Base-by-base conservation (phyloP, 2,797 vertebrate species). In the Coendou prehensilis region DNA sequence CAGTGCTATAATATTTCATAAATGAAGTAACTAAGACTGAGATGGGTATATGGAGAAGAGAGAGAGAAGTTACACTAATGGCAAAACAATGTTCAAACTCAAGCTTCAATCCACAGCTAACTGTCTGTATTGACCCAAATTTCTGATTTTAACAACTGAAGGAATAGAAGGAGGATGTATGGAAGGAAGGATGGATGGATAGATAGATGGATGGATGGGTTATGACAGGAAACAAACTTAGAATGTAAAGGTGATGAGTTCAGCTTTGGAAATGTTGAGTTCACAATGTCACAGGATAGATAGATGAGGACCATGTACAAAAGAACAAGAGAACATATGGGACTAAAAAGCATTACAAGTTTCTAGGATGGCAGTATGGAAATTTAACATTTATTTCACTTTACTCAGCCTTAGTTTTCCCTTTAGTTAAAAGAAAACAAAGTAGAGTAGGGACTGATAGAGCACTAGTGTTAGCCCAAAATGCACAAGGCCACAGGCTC, bases 21-120 rank as follows among this genome's bases (percentile, higher is more conserved):
- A 89, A 84, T 45, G 50, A 93, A 71, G 47, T 14, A 20, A 76
- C 10, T 71, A 50, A 95, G 91, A 88, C 41, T 30, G 89, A 73
- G 37, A 59, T 23, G 30, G 23, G 6, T 76, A 59, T 2, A 45
- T 22, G 33, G 45, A 63, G 61, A 89, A 18, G 11, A 26, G 6
- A 93, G 6, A 93, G 22, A 56, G 10, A 80, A 88, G 23, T 33
- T 57, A 69, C 11, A 63, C 26, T 22, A 75, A 69, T 4, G 26
- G 9, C 2, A 80, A 59, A 82, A 4, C 5, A 28, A 92, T 71
- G 57, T 64, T 92, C 28, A 80, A 63, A 54, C 3, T 23, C 76
- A 82, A 87, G n/a, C 26, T 47, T 84, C 22, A 81, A 56, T 52
- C 80, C 23, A n/a, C 28, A 64, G 37, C 26, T 69, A 63, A 81